These are phyloP conservation scores for Aspidapion aeneum DNA, from an alignment of 2,888 invertebrate genomes.

Conservation along the genomic window DNA sequence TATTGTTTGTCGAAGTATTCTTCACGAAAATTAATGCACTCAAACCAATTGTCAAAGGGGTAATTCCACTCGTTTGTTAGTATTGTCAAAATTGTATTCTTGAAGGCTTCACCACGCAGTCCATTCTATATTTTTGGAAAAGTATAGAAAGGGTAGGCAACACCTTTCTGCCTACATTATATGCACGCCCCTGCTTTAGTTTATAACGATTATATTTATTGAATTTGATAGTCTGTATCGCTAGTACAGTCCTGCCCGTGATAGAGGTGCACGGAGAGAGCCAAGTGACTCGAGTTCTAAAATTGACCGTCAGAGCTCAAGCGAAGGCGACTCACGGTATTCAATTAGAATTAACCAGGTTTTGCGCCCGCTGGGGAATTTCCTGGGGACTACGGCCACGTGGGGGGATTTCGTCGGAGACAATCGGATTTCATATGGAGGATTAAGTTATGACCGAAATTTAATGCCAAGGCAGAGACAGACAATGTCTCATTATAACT, in stretches of 20 bases:
- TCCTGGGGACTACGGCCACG: background rate
- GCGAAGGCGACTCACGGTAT: background rate
- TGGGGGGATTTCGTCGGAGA: background rate
- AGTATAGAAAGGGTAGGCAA: too few relatives aligned
- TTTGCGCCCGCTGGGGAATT: background rate
- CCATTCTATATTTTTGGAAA: too few relatives aligned
- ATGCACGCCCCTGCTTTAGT: too few relatives aligned
- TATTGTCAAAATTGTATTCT: too few relatives aligned
- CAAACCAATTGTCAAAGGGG: too few relatives aligned
- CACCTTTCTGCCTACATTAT: too few relatives aligned
- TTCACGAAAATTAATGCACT: too few relatives aligned
- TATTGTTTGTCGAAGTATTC: too few relatives aligned
- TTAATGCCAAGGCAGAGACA: background rate
- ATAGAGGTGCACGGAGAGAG: background rate
- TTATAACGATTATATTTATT: too few relatives aligned
- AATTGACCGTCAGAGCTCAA: background rate
- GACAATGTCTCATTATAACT: background rate
- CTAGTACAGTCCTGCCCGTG: background rate
- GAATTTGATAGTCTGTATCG: too few relatives aligned
- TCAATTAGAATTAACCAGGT: background rate
- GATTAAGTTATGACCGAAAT: background rate
- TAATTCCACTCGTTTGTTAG: too few relatives aligned
- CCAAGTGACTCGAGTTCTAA: background rate
- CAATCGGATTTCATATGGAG: background rate
- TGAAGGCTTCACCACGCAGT: too few relatives aligned